These are phyloP conservation scores for Cyphomyrus plagiostoma DNA, from an alignment of 2,113 vertebrate genomes.

Conservation along the genomic window DNA sequence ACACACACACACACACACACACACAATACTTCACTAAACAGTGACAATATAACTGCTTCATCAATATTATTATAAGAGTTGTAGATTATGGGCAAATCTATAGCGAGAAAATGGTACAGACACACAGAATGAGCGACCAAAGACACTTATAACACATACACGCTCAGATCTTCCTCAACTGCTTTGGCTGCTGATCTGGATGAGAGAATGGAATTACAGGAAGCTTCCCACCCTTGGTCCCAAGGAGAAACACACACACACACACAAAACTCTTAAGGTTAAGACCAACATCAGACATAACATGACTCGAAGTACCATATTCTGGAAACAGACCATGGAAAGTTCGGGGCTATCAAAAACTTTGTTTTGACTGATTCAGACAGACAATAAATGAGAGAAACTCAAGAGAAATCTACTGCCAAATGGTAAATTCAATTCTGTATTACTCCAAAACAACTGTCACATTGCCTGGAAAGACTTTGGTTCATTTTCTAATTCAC, in stretches of 20 bases:
- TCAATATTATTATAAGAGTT: neutral
- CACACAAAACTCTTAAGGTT: neutral
- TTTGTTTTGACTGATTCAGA: neutral
- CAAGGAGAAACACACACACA: constrained; percentile 7
- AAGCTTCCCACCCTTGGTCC: constrained; percentile 52
- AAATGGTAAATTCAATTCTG: neutral
- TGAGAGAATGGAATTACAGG: constrained; percentile 53
- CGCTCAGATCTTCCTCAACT: constrained; percentile 25
- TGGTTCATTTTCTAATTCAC: constrained; percentile 44
- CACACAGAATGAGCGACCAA: neutral
- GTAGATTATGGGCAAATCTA: neutral
- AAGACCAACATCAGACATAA: neutral
- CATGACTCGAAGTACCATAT: neutral
- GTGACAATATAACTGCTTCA: neutral
- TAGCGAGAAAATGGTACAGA: neutral
- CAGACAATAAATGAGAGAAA: neutral
- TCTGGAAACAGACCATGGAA: neutral
- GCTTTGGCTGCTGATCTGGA: constrained; percentile 27
- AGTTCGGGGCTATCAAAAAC: neutral
- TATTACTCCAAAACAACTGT: neutral
- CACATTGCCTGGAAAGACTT: neutral
- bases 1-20: neutral
- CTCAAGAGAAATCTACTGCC: neutral
- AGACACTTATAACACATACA: neutral
- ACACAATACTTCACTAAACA: neutral